These are phyloP conservation scores for Entomobrya multifasciata DNA, from an alignment of 2,888 invertebrate genomes.

Conservation along the genomic window DNA sequence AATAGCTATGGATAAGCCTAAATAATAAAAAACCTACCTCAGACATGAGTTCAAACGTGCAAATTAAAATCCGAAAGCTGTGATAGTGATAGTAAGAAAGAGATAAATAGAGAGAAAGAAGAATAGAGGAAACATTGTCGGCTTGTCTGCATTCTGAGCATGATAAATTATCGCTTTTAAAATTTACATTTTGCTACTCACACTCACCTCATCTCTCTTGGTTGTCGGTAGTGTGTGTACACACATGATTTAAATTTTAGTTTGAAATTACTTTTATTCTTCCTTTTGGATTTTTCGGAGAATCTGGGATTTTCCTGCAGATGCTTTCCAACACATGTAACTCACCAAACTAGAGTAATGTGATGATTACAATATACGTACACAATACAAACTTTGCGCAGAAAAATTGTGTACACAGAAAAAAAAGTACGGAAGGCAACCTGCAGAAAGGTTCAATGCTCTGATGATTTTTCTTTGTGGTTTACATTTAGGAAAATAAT, in stretches of 20 bases:
- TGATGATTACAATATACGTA: slow-evolving; percentile 2
- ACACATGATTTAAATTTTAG: slow-evolving; percentile 21
- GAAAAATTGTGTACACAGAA: slow-evolving; percentile 11
- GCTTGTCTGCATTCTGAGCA: slow-evolving; percentile 65
- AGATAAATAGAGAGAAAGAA: not conserved
- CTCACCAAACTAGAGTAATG: slow-evolving; percentile 37
- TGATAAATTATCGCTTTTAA: slow-evolving; percentile 69
- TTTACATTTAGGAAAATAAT: slow-evolving; percentile 49
- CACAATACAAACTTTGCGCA: no score
- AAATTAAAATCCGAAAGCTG: no score
- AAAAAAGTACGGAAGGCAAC: slow-evolving; percentile 58
- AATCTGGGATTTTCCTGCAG: slow-evolving; percentile 72
- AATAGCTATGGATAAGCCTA: no score
- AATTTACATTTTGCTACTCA: slow-evolving; percentile 27
- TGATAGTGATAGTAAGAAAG: not conserved
- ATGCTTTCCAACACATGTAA: slow-evolving; percentile 41
- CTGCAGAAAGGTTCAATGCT: slow-evolving; percentile 65
- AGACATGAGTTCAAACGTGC: slow-evolving; percentile 27
- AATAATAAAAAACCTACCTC: slow-evolving; percentile 16
- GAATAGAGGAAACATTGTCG: slow-evolving; percentile 57
- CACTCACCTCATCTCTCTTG: no score
- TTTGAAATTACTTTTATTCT: slow-evolving; percentile 47
- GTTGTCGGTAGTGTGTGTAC: slow-evolving; percentile 4
- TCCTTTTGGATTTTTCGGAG: slow-evolving; percentile 48
- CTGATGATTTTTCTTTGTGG: slow-evolving; percentile 33